These are phyloP conservation scores for Virgularia gustaviana DNA, from an alignment of 92 coral and sea anemone species.

Conservation along the genomic window DNA sequence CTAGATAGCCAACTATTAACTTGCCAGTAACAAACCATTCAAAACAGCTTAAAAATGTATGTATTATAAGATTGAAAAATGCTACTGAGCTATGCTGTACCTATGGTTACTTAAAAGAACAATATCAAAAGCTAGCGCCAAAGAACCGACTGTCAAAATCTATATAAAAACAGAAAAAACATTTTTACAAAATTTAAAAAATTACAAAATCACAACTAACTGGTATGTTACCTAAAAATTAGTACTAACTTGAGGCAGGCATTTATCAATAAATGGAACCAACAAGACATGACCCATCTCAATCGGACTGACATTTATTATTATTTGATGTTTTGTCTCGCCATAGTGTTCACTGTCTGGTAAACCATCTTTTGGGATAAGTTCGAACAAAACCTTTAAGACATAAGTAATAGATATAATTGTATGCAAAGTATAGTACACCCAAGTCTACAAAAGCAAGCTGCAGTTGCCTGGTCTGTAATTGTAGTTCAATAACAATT, in stretches of 20 bases:
- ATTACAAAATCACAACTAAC: no score
- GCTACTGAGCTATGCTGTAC: background rate
- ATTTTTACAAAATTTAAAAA: no score
- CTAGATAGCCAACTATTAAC: no score
- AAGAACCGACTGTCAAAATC: background rate
- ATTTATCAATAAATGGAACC: constrained; percentile 43
- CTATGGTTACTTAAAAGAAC: constrained; percentile 1
- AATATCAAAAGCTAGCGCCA: background rate
- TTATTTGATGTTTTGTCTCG: constrained; percentile 22
- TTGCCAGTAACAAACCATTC: constrained; percentile 56
- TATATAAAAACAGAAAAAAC: background rate
- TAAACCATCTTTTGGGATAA: constrained; percentile 27
- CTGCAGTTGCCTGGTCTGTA: no score
- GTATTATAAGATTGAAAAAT: background rate
- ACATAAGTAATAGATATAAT: background rate
- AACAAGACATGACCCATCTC: constrained; percentile 55
- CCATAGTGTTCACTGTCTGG: background rate
- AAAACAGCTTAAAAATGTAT: constrained; percentile 39
- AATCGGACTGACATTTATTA: constrained; percentile 59
- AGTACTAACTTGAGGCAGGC: constrained; percentile 56
- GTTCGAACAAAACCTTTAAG: constrained; percentile 28
- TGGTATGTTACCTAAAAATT: background rate
- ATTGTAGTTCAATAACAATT: background rate
- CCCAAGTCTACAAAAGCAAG: no score
- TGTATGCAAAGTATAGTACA: no score